phyloP scores from a whole-genome alignment of 1,140 invertebrate species.

The Chrysopa pallens region DNA sequence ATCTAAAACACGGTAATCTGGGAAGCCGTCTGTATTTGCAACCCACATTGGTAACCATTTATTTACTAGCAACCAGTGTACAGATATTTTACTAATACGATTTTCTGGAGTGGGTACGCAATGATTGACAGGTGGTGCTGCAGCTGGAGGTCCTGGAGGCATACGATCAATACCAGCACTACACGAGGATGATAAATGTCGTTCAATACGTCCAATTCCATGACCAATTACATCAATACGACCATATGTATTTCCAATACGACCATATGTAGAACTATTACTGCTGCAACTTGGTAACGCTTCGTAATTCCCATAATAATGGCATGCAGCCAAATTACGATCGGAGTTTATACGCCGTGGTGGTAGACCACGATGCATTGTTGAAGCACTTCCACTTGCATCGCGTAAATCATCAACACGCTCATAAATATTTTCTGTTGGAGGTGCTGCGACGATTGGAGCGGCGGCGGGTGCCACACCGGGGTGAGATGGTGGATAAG shows the following conservation, averaged over 20 bases:
- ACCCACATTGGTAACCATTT: constrained; percentile 37
- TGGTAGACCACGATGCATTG: not conserved
- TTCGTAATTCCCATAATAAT: not conserved
- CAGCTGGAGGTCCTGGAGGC: constrained; percentile 21
- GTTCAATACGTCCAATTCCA: constrained; percentile 33
- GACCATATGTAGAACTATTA: constrained; percentile 1
- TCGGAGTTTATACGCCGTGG: not conserved
- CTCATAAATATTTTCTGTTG: constrained; percentile 4
- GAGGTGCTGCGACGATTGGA: no score
- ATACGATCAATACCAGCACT: constrained; percentile 32
- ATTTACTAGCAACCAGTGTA: constrained; percentile 35
- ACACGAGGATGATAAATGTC: constrained; percentile 32
- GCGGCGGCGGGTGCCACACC: constrained; percentile 1
- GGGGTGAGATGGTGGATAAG: constrained; percentile 4
- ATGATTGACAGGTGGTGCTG: not conserved
- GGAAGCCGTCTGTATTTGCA: constrained; percentile 25
- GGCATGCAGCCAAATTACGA: not conserved
- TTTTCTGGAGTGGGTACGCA: constrained; percentile 10
- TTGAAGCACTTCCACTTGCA: constrained; percentile 4
- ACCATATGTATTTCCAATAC: constrained; percentile 28
- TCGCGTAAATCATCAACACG: constrained; percentile 16
- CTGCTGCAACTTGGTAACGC: not conserved
- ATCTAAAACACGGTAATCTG: constrained; percentile 36
- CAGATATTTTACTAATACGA: constrained; percentile 31
- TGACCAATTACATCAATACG: constrained; percentile 30